These are phyloP conservation scores for Gobio occitaniae DNA, from an alignment of 2,797 vertebrate species.

Conservation along the genomic window DNA sequence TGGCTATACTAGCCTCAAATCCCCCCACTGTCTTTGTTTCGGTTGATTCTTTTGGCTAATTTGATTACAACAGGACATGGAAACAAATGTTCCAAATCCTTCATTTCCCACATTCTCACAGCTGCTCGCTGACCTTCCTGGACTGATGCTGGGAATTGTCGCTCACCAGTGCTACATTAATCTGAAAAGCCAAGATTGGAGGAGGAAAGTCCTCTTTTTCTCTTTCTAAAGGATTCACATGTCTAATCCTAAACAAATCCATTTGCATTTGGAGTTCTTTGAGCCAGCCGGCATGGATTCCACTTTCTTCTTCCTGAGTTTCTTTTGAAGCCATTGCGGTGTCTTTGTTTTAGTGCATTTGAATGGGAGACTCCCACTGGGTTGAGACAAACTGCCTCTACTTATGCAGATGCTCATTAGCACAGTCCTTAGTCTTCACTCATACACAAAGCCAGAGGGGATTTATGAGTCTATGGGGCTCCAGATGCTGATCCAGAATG, in stretches of 20 bases:
- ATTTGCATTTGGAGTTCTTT: conserved; percentile 57
- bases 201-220: conserved; percentile 31
- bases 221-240: conserved; percentile 37
- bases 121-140: conserved; percentile 42
- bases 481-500: conserved; percentile 38
- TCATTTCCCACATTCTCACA: conserved; percentile 28
- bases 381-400: conserved; percentile 41
- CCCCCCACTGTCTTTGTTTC: conserved; percentile 7
- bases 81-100: conserved; percentile 41
- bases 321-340: conserved; percentile 44
- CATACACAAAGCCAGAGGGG: conserved; percentile 33
- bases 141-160: conserved; percentile 24
- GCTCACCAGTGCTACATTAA: conserved; percentile 54
- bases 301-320: conserved; percentile 29
- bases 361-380: conserved; percentile 54
- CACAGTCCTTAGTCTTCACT: conserved; percentile 38
- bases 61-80: conserved; percentile 43
- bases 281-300: conserved; percentile 37
- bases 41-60: conserved; percentile 24
- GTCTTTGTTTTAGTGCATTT: conserved; percentile 51
- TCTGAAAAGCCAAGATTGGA: conserved; percentile 55
- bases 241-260: conserved; percentile 62
- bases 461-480: conserved; percentile 28
- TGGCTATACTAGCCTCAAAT: not conserved
- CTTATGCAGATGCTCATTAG: conserved; percentile 58